These are phyloP conservation scores for Motacilla alba DNA, from an alignment of 2,113 vertebrate genomes.

Conservation along the genomic window DNA sequence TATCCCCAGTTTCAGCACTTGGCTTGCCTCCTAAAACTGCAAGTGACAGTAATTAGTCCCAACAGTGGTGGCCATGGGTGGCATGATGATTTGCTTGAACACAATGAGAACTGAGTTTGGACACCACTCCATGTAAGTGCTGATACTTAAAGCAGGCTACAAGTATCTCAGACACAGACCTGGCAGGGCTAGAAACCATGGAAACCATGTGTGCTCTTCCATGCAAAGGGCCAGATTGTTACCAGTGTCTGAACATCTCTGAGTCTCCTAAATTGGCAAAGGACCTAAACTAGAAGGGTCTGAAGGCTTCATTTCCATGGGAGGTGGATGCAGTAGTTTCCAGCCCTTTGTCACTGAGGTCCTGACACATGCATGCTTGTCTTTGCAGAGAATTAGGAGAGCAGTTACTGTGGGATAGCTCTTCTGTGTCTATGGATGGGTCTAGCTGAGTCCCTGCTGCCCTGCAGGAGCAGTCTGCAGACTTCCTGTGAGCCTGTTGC, in stretches of 20 bases:
- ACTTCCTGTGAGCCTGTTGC: rapidly evolving
- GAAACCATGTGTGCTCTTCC: neutral
- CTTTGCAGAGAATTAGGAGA: neutral
- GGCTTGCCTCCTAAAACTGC: neutral
- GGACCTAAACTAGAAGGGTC: neutral
- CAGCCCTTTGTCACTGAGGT: neutral
- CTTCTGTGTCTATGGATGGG: rapidly evolving
- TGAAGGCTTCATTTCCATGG: neutral
- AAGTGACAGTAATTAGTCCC: neutral
- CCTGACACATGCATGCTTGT: rapidly evolving
- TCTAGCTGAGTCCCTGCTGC: neutral
- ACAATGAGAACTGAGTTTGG: neutral
- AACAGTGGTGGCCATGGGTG: neutral
- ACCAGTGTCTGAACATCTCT: neutral
- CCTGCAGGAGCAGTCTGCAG: neutral
- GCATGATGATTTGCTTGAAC: neutral
- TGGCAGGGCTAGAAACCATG: neutral
- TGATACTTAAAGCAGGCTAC: neutral
- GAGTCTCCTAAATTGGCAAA: neutral
- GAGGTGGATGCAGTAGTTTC: neutral
- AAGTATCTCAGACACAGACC: neutral
- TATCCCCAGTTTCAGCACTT: neutral
- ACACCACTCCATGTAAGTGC: rapidly evolving
- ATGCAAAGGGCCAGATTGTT: neutral
- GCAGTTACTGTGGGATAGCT: rapidly evolving